Percentiles rank a stretch among this genome's conserved stretches.
phyloP scores from a whole-genome alignment of 2,797 vertebrate genomes.

The Catharus ustulatus region DNA sequence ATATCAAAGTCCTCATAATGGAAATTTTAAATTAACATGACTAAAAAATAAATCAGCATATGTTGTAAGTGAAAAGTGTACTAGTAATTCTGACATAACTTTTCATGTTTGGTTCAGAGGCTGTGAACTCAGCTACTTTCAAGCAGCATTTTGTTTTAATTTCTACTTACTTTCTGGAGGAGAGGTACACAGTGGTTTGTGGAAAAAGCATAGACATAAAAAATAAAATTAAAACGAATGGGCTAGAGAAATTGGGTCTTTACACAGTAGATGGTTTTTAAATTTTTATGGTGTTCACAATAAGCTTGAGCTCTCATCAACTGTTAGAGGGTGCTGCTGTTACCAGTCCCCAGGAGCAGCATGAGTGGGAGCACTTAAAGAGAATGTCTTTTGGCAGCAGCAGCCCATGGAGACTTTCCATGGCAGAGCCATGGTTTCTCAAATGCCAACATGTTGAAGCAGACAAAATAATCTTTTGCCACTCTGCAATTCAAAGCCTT shows the following conservation, averaged over 20 bases:
- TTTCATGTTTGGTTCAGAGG: background rate
- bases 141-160: background rate
- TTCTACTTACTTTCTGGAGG: background rate
- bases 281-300: background rate
- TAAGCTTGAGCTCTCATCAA: background rate
- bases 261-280: background rate
- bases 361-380: background rate
- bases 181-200: background rate
- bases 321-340: background rate
- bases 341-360: background rate
- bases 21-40: background rate
- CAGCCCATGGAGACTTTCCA: background rate
- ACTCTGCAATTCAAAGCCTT: background rate
- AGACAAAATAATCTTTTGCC: background rate
- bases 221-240: slow-evolving; percentile 18
- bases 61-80: background rate
- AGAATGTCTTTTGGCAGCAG: background rate
- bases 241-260: slow-evolving; percentile 14
- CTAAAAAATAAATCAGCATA: background rate
- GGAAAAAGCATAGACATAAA: background rate
- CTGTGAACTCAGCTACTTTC: background rate
- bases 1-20: background rate
- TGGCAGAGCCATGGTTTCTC: background rate
- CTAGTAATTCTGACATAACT: background rate
- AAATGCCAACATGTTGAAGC: background rate